These are phyloP conservation scores for Stegana nigrithorax DNA, from an alignment of 2,888 invertebrate genomes.

Conservation along the genomic window DNA sequence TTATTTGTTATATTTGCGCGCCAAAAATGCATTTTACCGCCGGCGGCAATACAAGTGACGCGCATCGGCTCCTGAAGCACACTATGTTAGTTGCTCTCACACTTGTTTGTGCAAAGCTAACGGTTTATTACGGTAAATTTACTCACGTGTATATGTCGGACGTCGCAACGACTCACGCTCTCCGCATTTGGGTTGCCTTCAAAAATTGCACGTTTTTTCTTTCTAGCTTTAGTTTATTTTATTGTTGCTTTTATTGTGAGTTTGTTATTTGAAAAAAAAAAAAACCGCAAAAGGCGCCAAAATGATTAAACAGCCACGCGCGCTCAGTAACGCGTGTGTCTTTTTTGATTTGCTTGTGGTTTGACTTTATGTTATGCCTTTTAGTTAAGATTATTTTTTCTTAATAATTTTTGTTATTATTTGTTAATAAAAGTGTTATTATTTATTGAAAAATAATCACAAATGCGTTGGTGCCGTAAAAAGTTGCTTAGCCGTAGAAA, in stretches of 20 bases:
- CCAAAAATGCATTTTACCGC: too few species aligned
- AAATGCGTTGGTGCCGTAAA: conserved; percentile 31
- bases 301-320: not conserved
- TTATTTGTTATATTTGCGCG: too few species aligned
- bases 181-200: not conserved
- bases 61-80: too few species aligned
- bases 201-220: too few species aligned
- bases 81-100: not conserved
- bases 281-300: not conserved
- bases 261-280: not conserved
- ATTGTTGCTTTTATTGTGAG: too few species aligned
- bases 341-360: not conserved
- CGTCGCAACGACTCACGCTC: not conserved
- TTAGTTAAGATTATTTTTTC: not conserved
- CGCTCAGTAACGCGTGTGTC: too few species aligned
- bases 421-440: conserved; percentile 41
- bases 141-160: not conserved
- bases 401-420: not conserved
- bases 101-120: not conserved
- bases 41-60: too few species aligned
- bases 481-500: conserved; percentile 34
- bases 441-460: conserved; percentile 41
- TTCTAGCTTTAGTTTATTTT: not conserved
- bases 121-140: conserved; percentile 3
- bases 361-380: not conserved